Conservation (phyloP, 2,888 invertebrate species). For the Leucoptera coffeella region DNA sequence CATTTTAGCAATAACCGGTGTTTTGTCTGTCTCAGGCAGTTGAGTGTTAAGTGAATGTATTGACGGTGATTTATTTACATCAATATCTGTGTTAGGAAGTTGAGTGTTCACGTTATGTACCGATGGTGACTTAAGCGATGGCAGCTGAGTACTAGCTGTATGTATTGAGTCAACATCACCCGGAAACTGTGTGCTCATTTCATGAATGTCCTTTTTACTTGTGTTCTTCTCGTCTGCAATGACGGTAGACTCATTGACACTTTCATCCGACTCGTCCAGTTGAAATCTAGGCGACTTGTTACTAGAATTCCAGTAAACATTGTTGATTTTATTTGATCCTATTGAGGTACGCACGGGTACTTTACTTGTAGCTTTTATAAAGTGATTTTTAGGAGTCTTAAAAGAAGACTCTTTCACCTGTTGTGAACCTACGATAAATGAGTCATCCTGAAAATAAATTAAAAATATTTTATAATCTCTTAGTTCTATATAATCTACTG, state of each 20-base stretch:
- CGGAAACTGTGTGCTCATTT: conserved; percentile 23
- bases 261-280: conserved; percentile 14
- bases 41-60: too few species aligned
- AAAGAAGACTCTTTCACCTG: conserved; percentile 12
- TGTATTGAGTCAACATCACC: conserved; percentile 11
- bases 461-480: neutral
- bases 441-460: conserved; percentile 27
- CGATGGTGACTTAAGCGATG: conserved; percentile 1
- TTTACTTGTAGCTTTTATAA: conserved; percentile 20
- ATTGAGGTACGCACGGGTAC: conserved; percentile 19
- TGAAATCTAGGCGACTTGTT: conserved; percentile 21
- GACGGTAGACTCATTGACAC: conserved; percentile 13
- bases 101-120: conserved; percentile 7
- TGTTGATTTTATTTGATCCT: conserved; percentile 20
- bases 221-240: conserved; percentile 4
- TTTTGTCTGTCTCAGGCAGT: too few species aligned
- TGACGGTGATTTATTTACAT: conserved; percentile 17
- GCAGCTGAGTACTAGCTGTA: conserved; percentile 9
- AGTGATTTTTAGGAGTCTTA: conserved; percentile 16
- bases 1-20: too few species aligned
- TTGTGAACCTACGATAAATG: conserved; percentile 24
- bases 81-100: conserved; percentile 9
- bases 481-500: too few species aligned
- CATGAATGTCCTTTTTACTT: conserved; percentile 10
- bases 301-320: conserved; percentile 23